Evolutionary conservation across 2,113 vertebrate species (phyloP), one percentile per base, ranked within the genome.

Genomic region (Spheniscus mendiculus): DNA sequence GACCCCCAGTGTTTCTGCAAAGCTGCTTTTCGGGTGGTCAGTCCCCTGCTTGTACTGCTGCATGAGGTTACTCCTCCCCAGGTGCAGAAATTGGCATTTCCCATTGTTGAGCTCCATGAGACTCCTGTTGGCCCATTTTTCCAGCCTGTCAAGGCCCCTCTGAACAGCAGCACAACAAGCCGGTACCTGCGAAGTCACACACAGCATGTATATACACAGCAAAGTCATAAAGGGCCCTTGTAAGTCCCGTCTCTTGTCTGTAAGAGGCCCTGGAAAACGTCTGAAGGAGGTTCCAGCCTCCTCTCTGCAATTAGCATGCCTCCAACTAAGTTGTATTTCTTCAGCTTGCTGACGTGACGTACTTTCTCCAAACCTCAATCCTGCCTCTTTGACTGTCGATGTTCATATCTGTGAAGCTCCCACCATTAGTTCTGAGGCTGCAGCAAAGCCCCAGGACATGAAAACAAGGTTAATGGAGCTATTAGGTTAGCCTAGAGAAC

Each of bases 321-420:
- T 38, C 38, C 86, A 45, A 14, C 50, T 16, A 15, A 15, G 36
- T 1, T 22, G 34, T 13, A 19, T n/a, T 45, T 50, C 70, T 62
- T 26, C 42, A 78, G 56, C 21, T 38, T 10, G 27, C 85, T 44
- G 47, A 58, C 7, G 2, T 25, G 71, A 58, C 1, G 1, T 2
- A 10, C n/a, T 11, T 58, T 40, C 76, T 63, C 44, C n/a, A 42
- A 26, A 61, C 22, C 45, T 36, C 67, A 72, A 4, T 17, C 76
- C 61, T 29, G 66, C 61, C 27, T 40, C 65, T 42, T 25, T 34
- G 52, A 26, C 49, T 71, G 22, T 5, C 10, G 0, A 22, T 9
- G 15, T 11, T 10, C 0, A 0, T 5, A 29, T 4, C 45, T 27
- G 3, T 4, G 38, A 44, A 49, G 77, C 77, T 73, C 27, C 38